Evolutionary conservation across 2,113 vertebrate genomes (phyloP).

Genomic region (Dicrurus megarhynchus): DNA sequence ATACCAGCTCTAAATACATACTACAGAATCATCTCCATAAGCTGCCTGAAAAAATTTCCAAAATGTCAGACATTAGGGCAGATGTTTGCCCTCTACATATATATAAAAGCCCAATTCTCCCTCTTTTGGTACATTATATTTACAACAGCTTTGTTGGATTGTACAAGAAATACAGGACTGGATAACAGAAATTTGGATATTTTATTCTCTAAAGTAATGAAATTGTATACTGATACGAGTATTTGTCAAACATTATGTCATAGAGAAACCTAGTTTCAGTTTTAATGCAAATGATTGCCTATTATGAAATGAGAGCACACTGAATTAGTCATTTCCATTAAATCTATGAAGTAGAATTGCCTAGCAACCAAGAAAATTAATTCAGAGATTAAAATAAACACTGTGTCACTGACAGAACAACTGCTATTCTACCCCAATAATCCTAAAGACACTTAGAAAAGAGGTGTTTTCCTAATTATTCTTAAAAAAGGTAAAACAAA

Average conservation of each 20-base stretch:
- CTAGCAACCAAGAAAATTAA: constrained; percentile 63
- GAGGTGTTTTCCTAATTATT: background rate
- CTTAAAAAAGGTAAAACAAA: background rate
- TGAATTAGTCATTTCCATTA: constrained; percentile 57
- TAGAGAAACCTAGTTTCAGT: background rate
- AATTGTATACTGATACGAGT: background rate
- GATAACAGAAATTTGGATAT: background rate
- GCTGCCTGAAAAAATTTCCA: background rate
- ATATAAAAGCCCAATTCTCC: background rate
- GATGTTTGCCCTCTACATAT: background rate
- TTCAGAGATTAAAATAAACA: constrained; percentile 61
- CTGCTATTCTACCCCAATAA: background rate
- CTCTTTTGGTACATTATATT: background rate
- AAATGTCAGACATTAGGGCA: background rate
- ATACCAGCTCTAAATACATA: background rate
- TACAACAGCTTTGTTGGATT: background rate
- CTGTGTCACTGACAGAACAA: constrained; percentile 20
- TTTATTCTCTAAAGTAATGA: background rate
- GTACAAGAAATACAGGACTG: background rate
- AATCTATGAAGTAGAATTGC: constrained; percentile 57
- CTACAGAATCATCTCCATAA: background rate
- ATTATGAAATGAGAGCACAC: constrained; percentile 11
- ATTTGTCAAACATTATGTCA: constrained; percentile 8
- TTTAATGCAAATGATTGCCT: background rate
- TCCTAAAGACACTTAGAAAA: background rate